phyloP scores from a whole-genome alignment of 2,113 vertebrate genomes.

The Eptesicus fuscus region DNA sequence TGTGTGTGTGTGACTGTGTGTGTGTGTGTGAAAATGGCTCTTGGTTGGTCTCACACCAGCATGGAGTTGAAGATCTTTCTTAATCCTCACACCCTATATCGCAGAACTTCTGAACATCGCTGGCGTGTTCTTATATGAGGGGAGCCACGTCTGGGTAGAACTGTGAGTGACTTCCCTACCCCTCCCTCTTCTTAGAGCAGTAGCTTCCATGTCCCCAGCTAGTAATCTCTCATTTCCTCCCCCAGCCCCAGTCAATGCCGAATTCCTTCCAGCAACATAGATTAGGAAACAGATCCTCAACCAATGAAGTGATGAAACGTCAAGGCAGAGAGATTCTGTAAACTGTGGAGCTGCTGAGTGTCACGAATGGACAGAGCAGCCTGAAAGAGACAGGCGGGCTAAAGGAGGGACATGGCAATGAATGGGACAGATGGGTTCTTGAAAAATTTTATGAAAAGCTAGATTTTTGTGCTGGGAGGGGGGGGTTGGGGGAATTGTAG shows the following conservation, averaged over 20 bases:
- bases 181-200: not conserved
- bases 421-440: not conserved
- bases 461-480: not conserved
- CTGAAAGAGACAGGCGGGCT: not conserved
- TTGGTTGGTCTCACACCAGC: not conserved
- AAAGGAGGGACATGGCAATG: not conserved
- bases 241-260: not conserved
- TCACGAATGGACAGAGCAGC: not conserved
- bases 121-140: not conserved
- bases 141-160: not conserved
- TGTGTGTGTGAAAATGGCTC: not conserved
- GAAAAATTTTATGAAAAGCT: not conserved
- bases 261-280: not conserved
- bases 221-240: slow-evolving; percentile 27
- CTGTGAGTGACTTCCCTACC: not conserved
- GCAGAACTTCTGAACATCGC: not conserved
- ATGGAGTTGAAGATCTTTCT: not conserved
- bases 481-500: not conserved
- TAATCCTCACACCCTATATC: not conserved
- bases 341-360: not conserved
- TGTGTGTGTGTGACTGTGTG: not conserved
- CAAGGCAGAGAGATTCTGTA: not conserved
- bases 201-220: not conserved
- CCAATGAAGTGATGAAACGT: not conserved
- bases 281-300: not conserved